Percentiles rank a stretch among this genome's conserved stretches.
Conservation (phyloP, 2,113 vertebrate genomes). For the Panthera uncia region DNA sequence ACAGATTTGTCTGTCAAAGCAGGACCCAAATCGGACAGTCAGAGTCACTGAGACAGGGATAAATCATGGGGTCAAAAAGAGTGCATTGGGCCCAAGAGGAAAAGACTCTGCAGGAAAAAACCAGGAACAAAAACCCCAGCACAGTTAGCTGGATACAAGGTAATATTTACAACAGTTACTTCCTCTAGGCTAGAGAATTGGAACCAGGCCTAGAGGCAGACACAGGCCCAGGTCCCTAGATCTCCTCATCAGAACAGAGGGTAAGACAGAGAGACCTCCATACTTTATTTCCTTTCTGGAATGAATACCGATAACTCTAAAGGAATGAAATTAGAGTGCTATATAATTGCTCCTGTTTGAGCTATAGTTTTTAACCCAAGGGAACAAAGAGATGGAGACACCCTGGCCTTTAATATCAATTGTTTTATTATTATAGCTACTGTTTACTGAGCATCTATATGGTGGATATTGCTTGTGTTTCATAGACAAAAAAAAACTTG, state of each 20-base stretch:
- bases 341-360: neutral
- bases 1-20: neutral
- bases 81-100: neutral
- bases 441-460: neutral
- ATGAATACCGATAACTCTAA: neutral
- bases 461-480: neutral
- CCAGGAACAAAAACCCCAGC: neutral
- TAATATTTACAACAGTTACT: neutral
- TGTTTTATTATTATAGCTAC: neutral
- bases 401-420: neutral
- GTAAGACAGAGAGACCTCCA: neutral
- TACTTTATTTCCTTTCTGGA: neutral
- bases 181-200: conserved; percentile 14
- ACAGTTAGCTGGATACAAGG: neutral
- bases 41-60: neutral
- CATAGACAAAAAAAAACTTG: neutral
- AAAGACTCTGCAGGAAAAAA: conserved; percentile 47
- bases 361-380: conserved; percentile 42
- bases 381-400: neutral
- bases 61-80: neutral
- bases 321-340: neutral
- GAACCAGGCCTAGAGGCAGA: neutral
- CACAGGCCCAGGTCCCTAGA: neutral
- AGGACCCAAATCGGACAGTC: conserved; percentile 2
- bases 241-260: neutral